A percentile compares a stretch with the other conserved stretches of the same genome.
These are phyloP conservation scores for Anguilla japonica DNA, from an alignment of 2,113 vertebrate genomes.

Conservation along the genomic window DNA sequence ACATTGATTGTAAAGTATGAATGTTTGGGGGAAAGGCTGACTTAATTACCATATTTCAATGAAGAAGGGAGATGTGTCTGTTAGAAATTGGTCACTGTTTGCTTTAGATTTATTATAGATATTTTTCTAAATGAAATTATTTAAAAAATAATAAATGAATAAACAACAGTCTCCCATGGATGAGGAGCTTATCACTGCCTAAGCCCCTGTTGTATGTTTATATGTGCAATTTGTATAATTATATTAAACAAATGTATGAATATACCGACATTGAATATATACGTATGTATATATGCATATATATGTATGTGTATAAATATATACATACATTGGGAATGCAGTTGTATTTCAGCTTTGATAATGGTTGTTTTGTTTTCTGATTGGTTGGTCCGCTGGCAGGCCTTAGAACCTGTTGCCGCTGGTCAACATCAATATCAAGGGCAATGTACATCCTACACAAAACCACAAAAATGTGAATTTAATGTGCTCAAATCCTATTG, in stretches of 20 bases:
- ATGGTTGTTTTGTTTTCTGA: not conserved
- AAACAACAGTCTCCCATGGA: constrained; percentile 54
- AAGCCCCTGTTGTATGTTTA: constrained; percentile 41
- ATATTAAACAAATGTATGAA: constrained; percentile 65
- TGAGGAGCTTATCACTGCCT: constrained; percentile 73
- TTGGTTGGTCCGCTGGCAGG: not conserved
- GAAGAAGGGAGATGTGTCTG: constrained; percentile 63
- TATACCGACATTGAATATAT: constrained; percentile 65
- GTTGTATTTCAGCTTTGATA: constrained; percentile 2
- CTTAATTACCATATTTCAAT: constrained; percentile 73
- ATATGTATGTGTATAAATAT: constrained; percentile 20
- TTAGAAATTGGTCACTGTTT: constrained; percentile 47
- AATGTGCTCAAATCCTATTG: not conserved
- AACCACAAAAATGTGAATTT: constrained; percentile 13
- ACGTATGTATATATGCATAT: constrained; percentile 36
- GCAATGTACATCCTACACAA: constrained; percentile 7
- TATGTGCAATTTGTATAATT: constrained; percentile 59
- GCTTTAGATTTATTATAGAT: constrained; percentile 65
- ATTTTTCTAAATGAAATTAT: constrained; percentile 71
- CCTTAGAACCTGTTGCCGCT: not conserved
- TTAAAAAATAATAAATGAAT: constrained; percentile 48
- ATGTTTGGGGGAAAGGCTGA: constrained; percentile 69
- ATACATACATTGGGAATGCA: not conserved
- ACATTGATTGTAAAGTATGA: constrained; percentile 74
- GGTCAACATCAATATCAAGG: not conserved